Conservation (phyloP, 2,113 vertebrate genomes). For the Oreochromis spilurus region DNA sequence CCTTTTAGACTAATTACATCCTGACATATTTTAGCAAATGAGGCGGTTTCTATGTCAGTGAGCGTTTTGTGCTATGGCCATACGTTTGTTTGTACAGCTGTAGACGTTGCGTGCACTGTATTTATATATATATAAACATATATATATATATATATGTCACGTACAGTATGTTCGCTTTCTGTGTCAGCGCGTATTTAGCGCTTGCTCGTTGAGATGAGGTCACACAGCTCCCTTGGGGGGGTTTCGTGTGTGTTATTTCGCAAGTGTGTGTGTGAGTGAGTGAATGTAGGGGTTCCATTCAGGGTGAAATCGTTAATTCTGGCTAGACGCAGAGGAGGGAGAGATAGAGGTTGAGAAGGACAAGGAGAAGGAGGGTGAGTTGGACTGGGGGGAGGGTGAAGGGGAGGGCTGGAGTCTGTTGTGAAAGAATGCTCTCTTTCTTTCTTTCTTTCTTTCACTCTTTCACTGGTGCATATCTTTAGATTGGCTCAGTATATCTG, state of each 20-base stretch:
- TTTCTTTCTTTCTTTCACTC: constrained; percentile 46
- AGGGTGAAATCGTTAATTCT: constrained; percentile 62
- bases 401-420: constrained; percentile 31
- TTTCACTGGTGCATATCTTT: constrained; percentile 55
- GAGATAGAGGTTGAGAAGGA: constrained; percentile 33
- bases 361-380: constrained; percentile 36
- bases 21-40: constrained; percentile 46
- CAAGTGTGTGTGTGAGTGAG: constrained; percentile 1
- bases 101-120: neutral
- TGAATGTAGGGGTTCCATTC: constrained; percentile 54
- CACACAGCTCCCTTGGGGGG: constrained; percentile 48
- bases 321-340: constrained; percentile 28
- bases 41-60: constrained; percentile 37
- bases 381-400: neutral
- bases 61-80: neutral
- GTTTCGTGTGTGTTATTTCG: neutral
- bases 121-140: neutral
- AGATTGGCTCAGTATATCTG: constrained; percentile 62
- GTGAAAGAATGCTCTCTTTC: constrained; percentile 61
- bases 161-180: constrained; percentile 24
- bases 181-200: constrained; percentile 52
- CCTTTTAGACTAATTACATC: constrained; percentile 59
- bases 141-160: neutral
- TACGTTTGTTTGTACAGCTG: neutral
- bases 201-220: constrained; percentile 56